Base-by-base conservation (phyloP, 2,797 vertebrate species). In the Clarias pachynema region DNA sequence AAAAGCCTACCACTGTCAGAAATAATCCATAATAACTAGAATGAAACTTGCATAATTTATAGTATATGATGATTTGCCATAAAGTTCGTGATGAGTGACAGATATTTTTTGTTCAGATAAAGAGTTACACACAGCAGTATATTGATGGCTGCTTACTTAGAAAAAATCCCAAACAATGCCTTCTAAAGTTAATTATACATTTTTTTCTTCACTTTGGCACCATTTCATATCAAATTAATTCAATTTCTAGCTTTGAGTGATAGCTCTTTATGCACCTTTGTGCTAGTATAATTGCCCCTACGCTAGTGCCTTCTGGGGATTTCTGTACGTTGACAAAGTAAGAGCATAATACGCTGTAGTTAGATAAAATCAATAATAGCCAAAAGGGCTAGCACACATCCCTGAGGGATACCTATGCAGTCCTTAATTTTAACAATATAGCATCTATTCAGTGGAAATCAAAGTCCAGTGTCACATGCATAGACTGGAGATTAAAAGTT, bases 281-380 rank as follows among this genome's bases (percentile, higher is more conserved):
- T 44, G 40, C 57, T 79, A 34, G 68, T 62, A 84, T 84, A 79
- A 84, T 59, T 84, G 75, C 49, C 83, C 20, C n/a, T 49, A 53
- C 18, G 53, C 40, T 57, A 20, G 49, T 70, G 74, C 60, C 57
- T 37, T 77, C 60, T 77, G 62, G 59, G 56, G 65, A 37, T 57
- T 73, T 81, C 29, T 57, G 44, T 81, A 62, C 79, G 22, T 74
- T 66, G 78, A 74, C 69, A 74, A 81, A 74, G 59, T 60, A 44
- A 57, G n/a, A 79, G 65, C 26, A 12, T 79, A 79, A 70, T 62
- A 62, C 37, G 1, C 75, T 60, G 31, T 63, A 72, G 84, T 85
- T 80, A 31, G 66, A 85, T 68, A 63, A 80, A 80, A 85, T 80
- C 77, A 20, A 80, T 80, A 80, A 80, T 85, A 72, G 59, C 20